phyloP scores from a whole-genome alignment of 2,113 vertebrate genomes.

The Rhabdomys dilectus region DNA sequence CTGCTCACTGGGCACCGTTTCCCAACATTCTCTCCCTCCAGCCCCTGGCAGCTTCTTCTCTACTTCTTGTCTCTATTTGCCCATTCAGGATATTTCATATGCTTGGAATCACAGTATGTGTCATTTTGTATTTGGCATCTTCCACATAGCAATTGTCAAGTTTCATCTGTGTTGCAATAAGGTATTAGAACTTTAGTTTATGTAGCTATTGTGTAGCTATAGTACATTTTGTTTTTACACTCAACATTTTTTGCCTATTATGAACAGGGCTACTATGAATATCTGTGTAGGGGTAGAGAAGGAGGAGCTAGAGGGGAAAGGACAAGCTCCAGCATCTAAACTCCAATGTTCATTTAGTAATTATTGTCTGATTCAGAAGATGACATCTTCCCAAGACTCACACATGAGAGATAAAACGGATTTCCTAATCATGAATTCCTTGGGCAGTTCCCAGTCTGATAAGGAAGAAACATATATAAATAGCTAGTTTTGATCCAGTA shows the following conservation, averaged over 20 bases:
- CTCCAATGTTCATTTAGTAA: background rate
- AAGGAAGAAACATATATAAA: background rate
- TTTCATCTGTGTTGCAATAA: background rate
- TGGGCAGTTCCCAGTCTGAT: background rate
- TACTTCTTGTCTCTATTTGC: constrained; percentile 27
- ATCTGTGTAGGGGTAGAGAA: background rate
- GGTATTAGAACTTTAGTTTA: constrained; percentile 14
- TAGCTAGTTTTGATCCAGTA: constrained; percentile 8
- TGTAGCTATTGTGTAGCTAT: background rate
- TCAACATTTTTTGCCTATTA: background rate
- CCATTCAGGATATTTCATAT: background rate
- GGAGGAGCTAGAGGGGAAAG: too few species aligned
- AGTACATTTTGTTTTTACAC: constrained; percentile 9
- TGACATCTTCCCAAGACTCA: constrained; percentile 6
- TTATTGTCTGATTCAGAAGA: background rate
- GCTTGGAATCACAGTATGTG: background rate
- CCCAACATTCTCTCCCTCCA: background rate
- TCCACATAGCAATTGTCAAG: constrained; percentile 33
- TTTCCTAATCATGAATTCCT: constrained; percentile 6
- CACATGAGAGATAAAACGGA: background rate
- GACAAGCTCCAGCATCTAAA: background rate
- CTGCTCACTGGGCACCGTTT: background rate
- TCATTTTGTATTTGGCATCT: background rate
- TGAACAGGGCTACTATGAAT: background rate
- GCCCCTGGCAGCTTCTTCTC: background rate